A percentile compares a stretch with the other conserved stretches of the same genome.
Conservation (phyloP, 2,113 vertebrate species). For the Elanus axillaris region DNA sequence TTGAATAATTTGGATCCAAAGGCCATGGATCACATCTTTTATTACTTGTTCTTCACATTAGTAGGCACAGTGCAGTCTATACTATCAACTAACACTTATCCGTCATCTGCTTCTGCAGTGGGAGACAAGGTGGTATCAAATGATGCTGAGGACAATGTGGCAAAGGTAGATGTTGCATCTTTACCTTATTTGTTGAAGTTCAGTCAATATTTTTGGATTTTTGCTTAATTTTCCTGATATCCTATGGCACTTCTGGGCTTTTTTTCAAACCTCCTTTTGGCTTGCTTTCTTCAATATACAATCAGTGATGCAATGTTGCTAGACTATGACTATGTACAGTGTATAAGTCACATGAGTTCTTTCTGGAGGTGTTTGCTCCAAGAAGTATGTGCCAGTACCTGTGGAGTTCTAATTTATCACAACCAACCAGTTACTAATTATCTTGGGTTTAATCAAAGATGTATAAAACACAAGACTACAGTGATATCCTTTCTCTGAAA, state of each 20-base stretch:
- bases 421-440: background rate
- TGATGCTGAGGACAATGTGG: background rate
- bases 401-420: background rate
- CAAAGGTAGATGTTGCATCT: slow-evolving; percentile 24
- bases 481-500: background rate
- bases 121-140: background rate
- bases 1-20: background rate
- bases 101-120: background rate
- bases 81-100: background rate
- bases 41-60: background rate
- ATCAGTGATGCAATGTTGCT: background rate
- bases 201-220: background rate
- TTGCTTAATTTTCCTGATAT: background rate
- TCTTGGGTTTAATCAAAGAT: background rate
- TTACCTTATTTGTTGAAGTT: background rate
- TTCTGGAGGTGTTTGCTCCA: background rate
- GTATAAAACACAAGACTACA: background rate
- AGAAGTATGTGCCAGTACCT: background rate
- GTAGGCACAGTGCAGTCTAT: background rate
- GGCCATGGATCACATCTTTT: background rate
- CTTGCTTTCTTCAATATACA: background rate
- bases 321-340: background rate
- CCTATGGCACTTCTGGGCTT: background rate
- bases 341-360: background rate
- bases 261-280: background rate